Base-by-base conservation (phyloP, 1,140 invertebrate genomes). In the Magallana gigas region DNA sequence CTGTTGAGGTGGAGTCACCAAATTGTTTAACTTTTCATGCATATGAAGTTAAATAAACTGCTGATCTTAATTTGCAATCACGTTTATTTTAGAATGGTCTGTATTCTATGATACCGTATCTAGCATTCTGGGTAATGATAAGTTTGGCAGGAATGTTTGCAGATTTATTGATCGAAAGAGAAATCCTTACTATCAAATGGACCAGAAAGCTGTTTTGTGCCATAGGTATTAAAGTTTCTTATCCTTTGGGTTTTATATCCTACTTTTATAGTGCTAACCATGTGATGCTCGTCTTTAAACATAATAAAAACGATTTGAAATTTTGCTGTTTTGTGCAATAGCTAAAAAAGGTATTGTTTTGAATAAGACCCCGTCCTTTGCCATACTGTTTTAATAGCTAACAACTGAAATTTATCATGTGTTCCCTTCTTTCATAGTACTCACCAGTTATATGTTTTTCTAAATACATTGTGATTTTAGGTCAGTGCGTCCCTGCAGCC, bases 101-200 rank as follows among this genome's bases (percentile, higher is more conserved):
- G 1, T 95, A 98, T 85, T 98, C 98, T 1, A 97, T 98, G 80
- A 95, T 99, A 86, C 98, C 98, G 1, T 99, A 98, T 94, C 92
- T 98, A 62, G 96, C 96, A 3, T 98, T 98, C 97, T 97, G 97
- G 6, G 95, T 98, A 29, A 95, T 97, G n/a, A 95, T 98, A 8
- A 97, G 97, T 92, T 92, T 97, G 71, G 96, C 97, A 5, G 98
- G 98, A 0, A 96, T 97, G 88, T 92, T 98, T 18, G 97, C 98
- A 0, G 98, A 99, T 95, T 96, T 96, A 94, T 92, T 98, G 29
- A 95, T 97, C 90, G 95, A 95, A 11, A 96, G 95, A 87, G 95
- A 96, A 87, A 95, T 96, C 86, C 93, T 98, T 87, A 96, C 96
- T 1, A 93, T 94, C 29, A 92, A 91, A 56, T 88, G 88, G 87